phyloP scores from a whole-genome alignment of 1,140 invertebrate species.

The Sitobion miscanthi region DNA sequence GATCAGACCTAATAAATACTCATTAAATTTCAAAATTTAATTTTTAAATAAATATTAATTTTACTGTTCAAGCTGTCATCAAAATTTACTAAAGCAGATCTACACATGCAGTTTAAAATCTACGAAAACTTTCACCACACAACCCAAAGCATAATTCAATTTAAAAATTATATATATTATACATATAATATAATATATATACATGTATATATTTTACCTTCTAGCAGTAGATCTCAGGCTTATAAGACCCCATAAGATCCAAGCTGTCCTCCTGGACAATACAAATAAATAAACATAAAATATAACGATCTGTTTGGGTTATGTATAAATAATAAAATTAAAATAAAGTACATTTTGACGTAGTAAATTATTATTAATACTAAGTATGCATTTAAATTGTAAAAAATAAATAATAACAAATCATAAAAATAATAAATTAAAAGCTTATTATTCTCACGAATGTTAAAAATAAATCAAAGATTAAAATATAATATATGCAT shows the following conservation, averaged over 20 bases:
- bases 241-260: slow-evolving; percentile 83
- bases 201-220: slow-evolving; percentile 66
- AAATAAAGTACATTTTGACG: slow-evolving; percentile 42
- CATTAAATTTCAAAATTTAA: background rate
- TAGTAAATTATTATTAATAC: background rate
- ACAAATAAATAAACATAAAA: slow-evolving; percentile 58
- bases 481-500: background rate
- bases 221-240: slow-evolving; percentile 84
- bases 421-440: background rate
- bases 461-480: background rate
- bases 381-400: background rate
- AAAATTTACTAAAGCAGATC: slow-evolving; percentile 17
- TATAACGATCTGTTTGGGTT: slow-evolving; percentile 38
- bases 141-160: slow-evolving; percentile 31
- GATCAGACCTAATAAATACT: background rate
- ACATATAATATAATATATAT: slow-evolving; percentile 53
- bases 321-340: slow-evolving; percentile 25
- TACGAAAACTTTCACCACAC: slow-evolving; percentile 29
- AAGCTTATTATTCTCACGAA: background rate
- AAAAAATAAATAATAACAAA: slow-evolving; percentile 9
- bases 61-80: background rate
- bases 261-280: slow-evolving; percentile 74
- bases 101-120: slow-evolving; percentile 24
- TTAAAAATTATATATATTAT: slow-evolving; percentile 45
- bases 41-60: background rate